Evolutionary conservation across 2,888 invertebrate genomes (phyloP), one percentile per base, ranked within the genome.

Genomic region (Abrostola tripartita): DNA sequence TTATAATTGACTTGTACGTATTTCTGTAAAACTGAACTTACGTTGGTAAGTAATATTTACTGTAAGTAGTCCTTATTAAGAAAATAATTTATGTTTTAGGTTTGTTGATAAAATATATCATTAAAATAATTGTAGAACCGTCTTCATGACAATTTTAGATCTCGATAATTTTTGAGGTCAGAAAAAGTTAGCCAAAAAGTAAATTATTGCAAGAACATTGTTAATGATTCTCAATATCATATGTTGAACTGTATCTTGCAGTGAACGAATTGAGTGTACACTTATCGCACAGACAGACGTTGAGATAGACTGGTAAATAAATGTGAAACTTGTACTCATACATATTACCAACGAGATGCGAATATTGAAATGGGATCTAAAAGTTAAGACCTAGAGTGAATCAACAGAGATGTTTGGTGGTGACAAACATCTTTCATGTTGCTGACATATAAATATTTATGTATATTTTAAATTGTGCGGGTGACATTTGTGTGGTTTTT

Each of bases 241-340:
- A 50, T 37, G 49, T 57, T 54, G 47, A 61, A 54, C 61, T 51
- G 37, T 37, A 36, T 10, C 40, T n/a, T 38, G 11, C 7, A 54
- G 14, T 24, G n/a, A 52, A 51, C 40, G 14, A 38, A 62, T 44
- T 12, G 12, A 40, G 11, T 52, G 37, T 35, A 52, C 58, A 14
- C 37, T 37, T 36, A 54, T 40, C 52, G 50, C 38, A 52, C 37
- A 61, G 52, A 53, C 63, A 54, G 10, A 65, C 74, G 65, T 70
- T 81, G 71, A 72, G 72, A 80, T 82, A 74, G 74, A 79, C 76
- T 69, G 76, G 61, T 60, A 65, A 79, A 81, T 81, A 81, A 72
- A 71, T 61, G 67, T 64, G 61, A 59, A 75, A 74, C 73, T 75
- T 71, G 61, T 74, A 56, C n/a, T 59, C 65, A 70, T 60, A 71